Evolutionary conservation across 2,797 vertebrate genomes (phyloP).

Genomic region (Cuculus canorus): DNA sequence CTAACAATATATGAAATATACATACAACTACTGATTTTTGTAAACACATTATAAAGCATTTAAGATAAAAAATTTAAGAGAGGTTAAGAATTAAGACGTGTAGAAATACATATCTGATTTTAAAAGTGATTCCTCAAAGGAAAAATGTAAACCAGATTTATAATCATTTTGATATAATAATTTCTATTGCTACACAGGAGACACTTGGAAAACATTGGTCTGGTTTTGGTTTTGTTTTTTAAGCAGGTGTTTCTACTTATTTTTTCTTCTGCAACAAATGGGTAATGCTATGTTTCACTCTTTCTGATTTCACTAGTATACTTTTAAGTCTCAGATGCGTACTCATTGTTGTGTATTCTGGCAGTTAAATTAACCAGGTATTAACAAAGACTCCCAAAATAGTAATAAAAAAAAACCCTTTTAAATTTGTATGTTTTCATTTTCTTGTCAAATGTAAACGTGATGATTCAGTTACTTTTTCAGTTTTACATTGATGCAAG

Average conservation of each 20-base stretch:
- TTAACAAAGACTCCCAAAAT: background rate
- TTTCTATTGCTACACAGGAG: background rate
- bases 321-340: background rate
- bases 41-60: background rate
- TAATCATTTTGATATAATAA: background rate
- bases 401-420: background rate
- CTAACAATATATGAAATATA: background rate
- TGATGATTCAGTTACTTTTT: background rate
- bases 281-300: too few species aligned
- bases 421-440: background rate
- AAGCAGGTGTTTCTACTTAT: background rate
- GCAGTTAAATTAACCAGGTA: background rate
- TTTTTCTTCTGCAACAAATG: background rate
- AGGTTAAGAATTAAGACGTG: background rate
- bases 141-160: background rate
- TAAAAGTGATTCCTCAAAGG: background rate
- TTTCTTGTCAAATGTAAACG: background rate
- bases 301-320: background rate
- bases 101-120: background rate
- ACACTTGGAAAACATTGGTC: background rate
- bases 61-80: background rate
- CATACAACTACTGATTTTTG: background rate
- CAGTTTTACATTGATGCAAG: background rate
- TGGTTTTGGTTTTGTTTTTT: background rate
- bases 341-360: background rate